A percentile compares a stretch with the other conserved stretches of the same genome.
Evolutionary conservation across 2,113 vertebrate species (phyloP).

Genomic region (Calonectris borealis): DNA sequence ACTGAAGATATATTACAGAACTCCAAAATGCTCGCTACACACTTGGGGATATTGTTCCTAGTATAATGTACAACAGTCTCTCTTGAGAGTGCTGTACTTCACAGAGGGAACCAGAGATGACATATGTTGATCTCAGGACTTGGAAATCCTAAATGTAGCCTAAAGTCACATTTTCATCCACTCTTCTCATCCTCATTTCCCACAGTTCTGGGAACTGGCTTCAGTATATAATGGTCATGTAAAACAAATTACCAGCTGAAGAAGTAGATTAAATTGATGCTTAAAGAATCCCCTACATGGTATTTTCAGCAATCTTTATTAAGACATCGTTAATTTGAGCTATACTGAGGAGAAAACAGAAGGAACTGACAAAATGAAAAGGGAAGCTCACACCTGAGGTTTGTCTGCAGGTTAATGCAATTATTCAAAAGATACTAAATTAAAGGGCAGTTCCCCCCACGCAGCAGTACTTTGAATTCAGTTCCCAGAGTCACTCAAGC

Average conservation of each 20-base stretch:
- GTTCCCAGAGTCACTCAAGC: not conserved
- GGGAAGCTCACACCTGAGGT: not conserved
- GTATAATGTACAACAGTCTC: not conserved
- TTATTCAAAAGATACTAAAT: not conserved
- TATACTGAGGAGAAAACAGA: not conserved
- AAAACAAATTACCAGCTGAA: not conserved
- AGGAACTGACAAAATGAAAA: not conserved
- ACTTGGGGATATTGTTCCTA: not conserved
- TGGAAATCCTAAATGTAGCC: not conserved
- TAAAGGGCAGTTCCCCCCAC: not conserved
- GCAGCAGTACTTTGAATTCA: not conserved
- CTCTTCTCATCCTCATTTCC: not conserved
- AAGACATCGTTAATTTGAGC: not conserved
- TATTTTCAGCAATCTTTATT: not conserved
- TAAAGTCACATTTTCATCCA: not conserved
- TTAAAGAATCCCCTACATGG: accelerated
- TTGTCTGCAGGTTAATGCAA: not conserved
- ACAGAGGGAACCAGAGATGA: not conserved
- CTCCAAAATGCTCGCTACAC: not conserved
- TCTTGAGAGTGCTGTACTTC: not conserved
- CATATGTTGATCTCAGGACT: not conserved
- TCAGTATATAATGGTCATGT: not conserved
- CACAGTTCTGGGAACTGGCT: not conserved
- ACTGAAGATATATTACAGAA: not conserved
- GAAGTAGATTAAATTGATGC: not conserved